Conservation (phyloP, 2,888 invertebrate species). For the Brachylomia viminalis region DNA sequence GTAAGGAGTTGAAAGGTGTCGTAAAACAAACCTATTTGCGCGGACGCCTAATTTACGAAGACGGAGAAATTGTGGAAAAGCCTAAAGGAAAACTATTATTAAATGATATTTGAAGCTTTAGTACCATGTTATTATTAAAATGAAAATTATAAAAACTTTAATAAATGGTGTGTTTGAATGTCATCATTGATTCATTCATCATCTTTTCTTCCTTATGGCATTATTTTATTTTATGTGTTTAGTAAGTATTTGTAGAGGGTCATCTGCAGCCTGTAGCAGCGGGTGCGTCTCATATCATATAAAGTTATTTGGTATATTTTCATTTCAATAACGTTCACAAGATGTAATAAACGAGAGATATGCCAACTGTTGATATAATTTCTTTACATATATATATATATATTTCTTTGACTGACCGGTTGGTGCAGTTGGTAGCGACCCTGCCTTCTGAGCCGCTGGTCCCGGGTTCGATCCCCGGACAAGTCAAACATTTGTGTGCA, state of each 20-base stretch:
- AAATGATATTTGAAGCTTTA: conserved; percentile 66
- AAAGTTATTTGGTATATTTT: too few species aligned
- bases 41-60: conserved; percentile 91
- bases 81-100: conserved; percentile 88
- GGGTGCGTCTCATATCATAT: too few species aligned
- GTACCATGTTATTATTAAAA: not conserved
- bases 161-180: conserved; percentile 1
- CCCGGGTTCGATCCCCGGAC: too few species aligned
- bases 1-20: conserved; percentile 90
- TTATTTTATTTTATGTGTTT: conserved; percentile 12
- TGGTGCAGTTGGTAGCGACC: too few species aligned
- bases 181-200: not conserved
- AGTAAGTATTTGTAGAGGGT: not conserved
- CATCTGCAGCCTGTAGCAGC: not conserved
- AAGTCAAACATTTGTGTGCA: too few species aligned
- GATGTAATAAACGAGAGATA: too few species aligned
- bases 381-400: too few species aligned
- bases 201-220: not conserved
- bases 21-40: conserved; percentile 92
- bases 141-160: conserved; percentile 28
- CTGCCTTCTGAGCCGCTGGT: too few species aligned
- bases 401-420: too few species aligned
- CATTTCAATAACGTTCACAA: too few species aligned
- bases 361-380: too few species aligned
- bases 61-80: conserved; percentile 80